Evolutionary conservation across 2,797 vertebrate species (phyloP).

Genomic region (Coilia nasus): DNA sequence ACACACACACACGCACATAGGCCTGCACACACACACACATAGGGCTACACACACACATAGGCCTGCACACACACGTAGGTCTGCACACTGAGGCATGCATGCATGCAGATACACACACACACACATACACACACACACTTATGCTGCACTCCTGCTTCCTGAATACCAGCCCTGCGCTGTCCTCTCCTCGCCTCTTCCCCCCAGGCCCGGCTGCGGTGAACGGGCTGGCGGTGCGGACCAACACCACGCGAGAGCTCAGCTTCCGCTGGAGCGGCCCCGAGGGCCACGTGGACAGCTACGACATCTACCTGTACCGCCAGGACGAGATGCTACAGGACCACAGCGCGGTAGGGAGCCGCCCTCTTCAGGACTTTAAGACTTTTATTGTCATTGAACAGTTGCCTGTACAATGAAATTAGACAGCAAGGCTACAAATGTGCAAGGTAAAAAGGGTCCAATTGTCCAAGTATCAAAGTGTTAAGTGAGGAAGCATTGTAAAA

Average conservation of each 20-base stretch:
- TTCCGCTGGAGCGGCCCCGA: conserved; percentile 85
- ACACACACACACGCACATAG: not conserved
- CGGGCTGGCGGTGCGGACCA: conserved; percentile 77
- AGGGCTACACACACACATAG: not conserved
- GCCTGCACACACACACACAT: not conserved
- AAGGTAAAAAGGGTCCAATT: too few species aligned
- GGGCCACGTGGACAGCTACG: conserved; percentile 85
- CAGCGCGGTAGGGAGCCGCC: not conserved
- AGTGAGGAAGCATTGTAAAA: too few species aligned
- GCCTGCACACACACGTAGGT: not conserved
- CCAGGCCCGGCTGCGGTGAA: conserved; percentile 89
- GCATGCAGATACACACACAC: not conserved
- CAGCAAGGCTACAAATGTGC: too few species aligned
- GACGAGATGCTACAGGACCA: conserved; percentile 73
- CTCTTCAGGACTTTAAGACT: too few species aligned
- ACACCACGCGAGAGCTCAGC: conserved; percentile 78
- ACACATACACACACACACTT: not conserved
- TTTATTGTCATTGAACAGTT: too few species aligned
- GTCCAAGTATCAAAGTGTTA: too few species aligned
- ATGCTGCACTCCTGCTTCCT: not conserved
- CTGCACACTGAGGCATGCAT: too few species aligned
- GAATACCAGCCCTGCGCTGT: not conserved
- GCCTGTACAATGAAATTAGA: too few species aligned
- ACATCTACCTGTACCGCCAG: conserved; percentile 85
- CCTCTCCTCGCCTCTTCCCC: conserved; percentile 25